phyloP scores from a whole-genome alignment of 2,113 vertebrate species.

The Marmota monax region DNA sequence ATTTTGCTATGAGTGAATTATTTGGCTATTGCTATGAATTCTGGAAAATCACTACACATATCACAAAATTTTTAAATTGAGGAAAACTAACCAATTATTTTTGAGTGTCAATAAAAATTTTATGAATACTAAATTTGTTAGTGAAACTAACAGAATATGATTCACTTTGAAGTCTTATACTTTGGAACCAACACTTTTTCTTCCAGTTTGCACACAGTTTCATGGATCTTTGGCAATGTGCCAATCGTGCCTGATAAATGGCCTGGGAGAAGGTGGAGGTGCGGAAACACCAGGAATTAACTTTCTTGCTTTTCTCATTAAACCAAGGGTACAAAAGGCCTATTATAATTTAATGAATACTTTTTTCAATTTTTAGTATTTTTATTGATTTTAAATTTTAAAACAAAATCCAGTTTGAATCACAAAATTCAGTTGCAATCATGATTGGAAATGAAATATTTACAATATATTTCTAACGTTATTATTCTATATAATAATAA shows the following conservation, averaged over 20 bases:
- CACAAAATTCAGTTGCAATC: background rate
- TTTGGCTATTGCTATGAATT: background rate
- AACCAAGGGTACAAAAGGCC: too few species aligned
- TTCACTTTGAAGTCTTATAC: background rate
- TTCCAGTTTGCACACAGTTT: background rate
- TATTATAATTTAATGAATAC: background rate
- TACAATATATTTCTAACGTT: constrained; percentile 68
- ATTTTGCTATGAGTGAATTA: constrained; percentile 6
- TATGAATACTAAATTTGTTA: background rate
- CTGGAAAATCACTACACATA: constrained; percentile 11
- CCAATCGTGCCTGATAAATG: too few species aligned
- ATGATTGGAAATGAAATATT: constrained; percentile 36
- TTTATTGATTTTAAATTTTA: constrained; percentile 79
- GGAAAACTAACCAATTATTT: constrained; percentile 17
- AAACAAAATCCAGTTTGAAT: background rate
- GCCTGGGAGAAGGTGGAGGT: background rate
- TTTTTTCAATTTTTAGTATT: constrained; percentile 46
- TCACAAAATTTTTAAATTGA: background rate
- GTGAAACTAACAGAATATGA: background rate
- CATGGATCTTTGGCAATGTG: background rate
- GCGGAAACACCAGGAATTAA: background rate
- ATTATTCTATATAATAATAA: constrained; percentile 62
- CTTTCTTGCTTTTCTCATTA: background rate
- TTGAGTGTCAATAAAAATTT: background rate
- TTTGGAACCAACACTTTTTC: background rate